Base-by-base conservation (phyloP, 2,797 vertebrate genomes). In the Danio jaintianensis region DNA sequence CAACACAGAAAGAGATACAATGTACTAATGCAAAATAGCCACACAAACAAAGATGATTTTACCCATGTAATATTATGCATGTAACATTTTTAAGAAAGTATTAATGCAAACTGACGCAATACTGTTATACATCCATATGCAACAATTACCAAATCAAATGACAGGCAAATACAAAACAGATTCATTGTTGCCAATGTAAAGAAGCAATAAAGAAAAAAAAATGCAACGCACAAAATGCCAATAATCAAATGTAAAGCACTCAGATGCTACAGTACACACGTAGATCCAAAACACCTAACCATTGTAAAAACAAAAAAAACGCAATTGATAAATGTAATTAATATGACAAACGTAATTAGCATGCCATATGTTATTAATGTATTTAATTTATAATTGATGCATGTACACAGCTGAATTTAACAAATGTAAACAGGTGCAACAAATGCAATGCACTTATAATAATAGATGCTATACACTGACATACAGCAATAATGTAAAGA, bases 291-390 rank as follows among this genome's bases (percentile, higher is more conserved):
- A 22, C 38, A 53, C 20, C 45, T 18, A 18, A 15, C 4, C 11
- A 40, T 29, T 52, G 67, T 38, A 29, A 29, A 29, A n/a, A n/a
- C n/a, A n/a, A 68, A 68, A 68, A 50, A 10, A 6, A 69, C 52
- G 22, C 47, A 52, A n/a, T 5, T 52, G 67, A 52, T 9, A 52
- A 52, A 69, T 12, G 67, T 29, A 52, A 69, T n/a, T 29, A 29
- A 29, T 29, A 29, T 29, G 29, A 29, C 29, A 29, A 29, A 29
- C 1, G 1, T 29, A 29, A 29, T 29, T 1, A 29, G 29, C 29
- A 29, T n/a, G n/a, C n/a, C n/a, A n/a, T 29, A 29, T 29, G 29
- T 29, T 29, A 29, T 29, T 29, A 29, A 29, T 29, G 1, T 1
- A 29, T 29, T 29, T 29, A 29, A 29, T 29, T 29, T 68, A 64